Evolutionary conservation across 2,888 invertebrate genomes (phyloP).

Genomic region (Geotrupes spiniger): DNA sequence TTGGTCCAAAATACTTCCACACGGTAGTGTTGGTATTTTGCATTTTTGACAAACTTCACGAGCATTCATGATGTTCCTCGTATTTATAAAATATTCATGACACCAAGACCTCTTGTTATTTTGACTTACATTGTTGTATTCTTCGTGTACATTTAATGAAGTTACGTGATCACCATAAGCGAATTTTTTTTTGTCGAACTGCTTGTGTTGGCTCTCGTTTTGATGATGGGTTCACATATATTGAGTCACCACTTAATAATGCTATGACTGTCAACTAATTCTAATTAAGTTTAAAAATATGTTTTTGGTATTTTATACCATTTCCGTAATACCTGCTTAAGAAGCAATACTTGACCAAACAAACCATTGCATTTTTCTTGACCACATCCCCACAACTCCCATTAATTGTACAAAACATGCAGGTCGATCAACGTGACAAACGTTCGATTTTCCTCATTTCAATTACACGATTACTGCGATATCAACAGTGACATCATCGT

Average conservation of each 20-base stretch:
- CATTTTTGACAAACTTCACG: conserved; percentile 69
- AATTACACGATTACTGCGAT: too few species aligned
- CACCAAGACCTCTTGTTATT: conserved; percentile 79
- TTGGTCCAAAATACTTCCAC: conserved; percentile 61
- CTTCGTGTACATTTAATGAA: conserved; percentile 82
- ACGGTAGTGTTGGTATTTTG: conserved; percentile 61
- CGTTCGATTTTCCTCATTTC: too few species aligned
- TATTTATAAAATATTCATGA: conserved; percentile 82
- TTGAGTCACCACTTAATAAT: conserved; percentile 82
- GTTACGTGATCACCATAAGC: conserved; percentile 91
- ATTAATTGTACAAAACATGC: too few species aligned
- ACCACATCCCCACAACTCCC: too few species aligned
- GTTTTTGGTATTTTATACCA: too few species aligned
- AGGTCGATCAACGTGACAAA: too few species aligned
- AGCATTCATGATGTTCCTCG: conserved; percentile 79
- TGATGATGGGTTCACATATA: conserved; percentile 71
- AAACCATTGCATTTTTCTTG: too few species aligned
- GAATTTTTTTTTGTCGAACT: conserved; percentile 78
- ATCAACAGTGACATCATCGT: too few species aligned
- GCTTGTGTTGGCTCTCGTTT: conserved; percentile 74
- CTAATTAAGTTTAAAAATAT: too few species aligned
- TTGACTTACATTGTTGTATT: conserved; percentile 68
- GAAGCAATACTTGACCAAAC: too few species aligned
- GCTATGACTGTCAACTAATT: conserved; percentile 83
- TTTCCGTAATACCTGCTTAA: too few species aligned